phyloP scores from a whole-genome alignment of 1,140 invertebrate species.

The Brachionus plicatilis region DNA sequence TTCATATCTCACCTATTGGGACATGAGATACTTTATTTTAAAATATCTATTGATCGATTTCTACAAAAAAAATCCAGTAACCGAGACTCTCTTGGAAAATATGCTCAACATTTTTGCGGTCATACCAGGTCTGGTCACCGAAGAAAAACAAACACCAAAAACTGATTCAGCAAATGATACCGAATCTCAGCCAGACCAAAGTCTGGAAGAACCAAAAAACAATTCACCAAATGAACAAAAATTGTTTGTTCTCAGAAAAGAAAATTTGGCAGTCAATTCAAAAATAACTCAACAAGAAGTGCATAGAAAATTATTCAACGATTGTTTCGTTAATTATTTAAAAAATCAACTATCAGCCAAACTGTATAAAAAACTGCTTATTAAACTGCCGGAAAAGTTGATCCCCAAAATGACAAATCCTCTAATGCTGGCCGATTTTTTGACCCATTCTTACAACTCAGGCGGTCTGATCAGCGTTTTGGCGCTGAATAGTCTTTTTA shows the following conservation, averaged over 20 bases:
- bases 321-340: conserved; percentile 33
- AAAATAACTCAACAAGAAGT: conserved; percentile 14
- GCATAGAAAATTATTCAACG: conserved; percentile 34
- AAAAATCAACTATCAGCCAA: conserved; percentile 55
- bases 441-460: conserved; percentile 78
- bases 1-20: neutral
- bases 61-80: neutral
- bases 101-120: neutral
- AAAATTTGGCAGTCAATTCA: neutral
- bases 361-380: conserved; percentile 70
- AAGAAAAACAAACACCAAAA: neutral
- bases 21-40: neutral
- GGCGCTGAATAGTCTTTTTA: conserved; percentile 84
- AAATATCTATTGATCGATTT: neutral
- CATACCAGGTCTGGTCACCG: neutral
- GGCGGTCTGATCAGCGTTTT: conserved; percentile 78
- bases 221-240: neutral
- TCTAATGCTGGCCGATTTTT: conserved; percentile 78
- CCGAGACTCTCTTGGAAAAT: neutral
- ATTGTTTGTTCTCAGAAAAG: neutral
- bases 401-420: conserved; percentile 74
- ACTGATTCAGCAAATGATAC: neutral
- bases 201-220: neutral
- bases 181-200: neutral
- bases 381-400: conserved; percentile 74